Evolutionary conservation across 1,140 invertebrate species (phyloP), one percentile per base, ranked within the genome.

Genomic region (Drosophila quadrilineata): DNA sequence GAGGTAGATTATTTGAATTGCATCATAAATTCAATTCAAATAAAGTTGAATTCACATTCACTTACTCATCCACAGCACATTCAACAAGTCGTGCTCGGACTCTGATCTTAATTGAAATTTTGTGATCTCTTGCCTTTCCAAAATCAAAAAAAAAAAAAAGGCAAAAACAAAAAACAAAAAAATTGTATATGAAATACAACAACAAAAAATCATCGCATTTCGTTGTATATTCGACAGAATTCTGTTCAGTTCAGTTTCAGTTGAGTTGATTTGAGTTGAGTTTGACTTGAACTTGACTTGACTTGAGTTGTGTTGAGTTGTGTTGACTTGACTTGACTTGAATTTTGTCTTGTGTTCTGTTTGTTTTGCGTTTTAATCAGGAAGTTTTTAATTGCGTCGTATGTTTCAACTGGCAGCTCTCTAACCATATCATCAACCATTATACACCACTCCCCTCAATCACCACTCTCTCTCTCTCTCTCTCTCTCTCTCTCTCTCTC

Each of bases 331-430:
- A n/a, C n/a, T n/a, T n/a, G n/a, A n/a, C n/a, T n/a, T n/a, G n/a
- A n/a, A n/a, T n/a, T n/a, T 5, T 64, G 14, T 41, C 60, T 66
- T 60, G 48, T 46, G 69, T 64, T 58, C 53, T 53, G 41, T 76
- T 79, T 77, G 70, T 75, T 79, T 58, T 71, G 66, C 76, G 71
- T 71, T 82, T 80, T 82, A 82, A 82, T 82, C 77, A 82, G 77
- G 77, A 82, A 82, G 77, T 82, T 82, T 82, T 82, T 82, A 82
- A 82, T 82, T 82, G 74, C 77, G 77, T 76, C 73, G 76, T 82
- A 71, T 67, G 66, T 82, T 75, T 72, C 52, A 68, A 68, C 71
- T 73, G 70, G 53, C 70, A 79, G 69, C 58, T n/a, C n/a, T n/a
- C n/a, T 73, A 69, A 69, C 75, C 69, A 76, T 74, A 74, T 67